Evolutionary conservation across 1,140 invertebrate species (phyloP), one percentile per base, ranked within the genome.

Genomic region (Trachymyrmex cornetzi): DNA sequence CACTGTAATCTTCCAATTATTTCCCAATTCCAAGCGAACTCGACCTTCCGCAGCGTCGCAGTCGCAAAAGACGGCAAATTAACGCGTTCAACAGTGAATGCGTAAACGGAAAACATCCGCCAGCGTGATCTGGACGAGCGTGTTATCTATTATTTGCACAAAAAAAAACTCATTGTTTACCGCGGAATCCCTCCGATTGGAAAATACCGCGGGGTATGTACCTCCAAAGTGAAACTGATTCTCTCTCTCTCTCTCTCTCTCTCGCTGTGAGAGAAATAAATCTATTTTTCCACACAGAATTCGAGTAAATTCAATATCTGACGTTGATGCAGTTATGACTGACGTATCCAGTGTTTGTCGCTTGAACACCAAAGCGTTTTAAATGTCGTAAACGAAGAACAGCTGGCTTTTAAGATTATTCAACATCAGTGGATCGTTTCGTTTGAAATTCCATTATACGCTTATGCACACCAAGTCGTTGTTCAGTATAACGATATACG

Each of bases 1-100:
- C 55, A 84, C 69, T 34, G 55, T 84, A 75, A 84, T 84, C 69
- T 84, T 84, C 14, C 57, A 74, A 84, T 84, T 84, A 84, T 84
- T 74, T 61, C 69, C 44, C 27, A 67, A 74, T 74, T 55, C 19
- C 11, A 4, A 7, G 27, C 53, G 67, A 19, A 22, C 57, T 24
- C 79, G 53, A 59, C 6, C 50, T 57, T 59, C 63, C 50, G 53
- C 16, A 16, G 5, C 44, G 27, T 38, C 34, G 16, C 6, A 66
- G 22, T 38, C 57, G 11, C 22, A 19, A 27, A 50, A 50, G 55
- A 75, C 59, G 59, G 72, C 27, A 84, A 74, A 75, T 84, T 84
- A 84, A 24, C 55, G 55, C 38, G 38, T 75, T 61, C 74, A 61
- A 74, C 67, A 24, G 38, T 24, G 55, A 2, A 16, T 34, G 24